Conservation (phyloP, 1,140 invertebrate genomes). For the Octopus bimaculoides region DNA sequence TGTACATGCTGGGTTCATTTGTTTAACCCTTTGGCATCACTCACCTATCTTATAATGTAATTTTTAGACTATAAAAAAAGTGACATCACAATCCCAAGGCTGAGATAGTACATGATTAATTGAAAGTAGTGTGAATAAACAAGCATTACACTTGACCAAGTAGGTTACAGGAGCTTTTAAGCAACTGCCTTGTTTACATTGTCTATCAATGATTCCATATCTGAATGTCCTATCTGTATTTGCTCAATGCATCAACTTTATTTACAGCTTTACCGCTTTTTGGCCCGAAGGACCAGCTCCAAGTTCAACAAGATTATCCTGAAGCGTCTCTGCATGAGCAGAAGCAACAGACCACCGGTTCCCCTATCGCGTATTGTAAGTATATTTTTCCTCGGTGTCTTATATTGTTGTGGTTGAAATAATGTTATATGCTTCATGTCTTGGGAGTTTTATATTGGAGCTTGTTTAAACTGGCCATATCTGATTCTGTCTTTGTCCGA, state of each 20-base stretch:
- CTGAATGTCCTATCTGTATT: neutral
- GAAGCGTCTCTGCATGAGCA: slow-evolving; percentile 95
- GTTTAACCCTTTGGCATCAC: no score
- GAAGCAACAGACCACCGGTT: slow-evolving; percentile 89
- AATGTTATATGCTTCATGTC: no score
- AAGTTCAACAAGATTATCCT: slow-evolving; percentile 97
- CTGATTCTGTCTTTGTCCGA: no score
- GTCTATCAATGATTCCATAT: neutral
- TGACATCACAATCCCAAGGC: neutral
- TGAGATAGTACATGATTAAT: neutral
- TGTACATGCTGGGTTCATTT: no score
- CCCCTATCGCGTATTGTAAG: slow-evolving; percentile 80
- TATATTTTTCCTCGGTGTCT: slow-evolving; percentile 15
- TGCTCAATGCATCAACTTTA: slow-evolving; percentile 44
- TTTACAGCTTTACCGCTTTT: slow-evolving; percentile 86
- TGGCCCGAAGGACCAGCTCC: slow-evolving; percentile 88
- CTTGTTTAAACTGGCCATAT: no score
- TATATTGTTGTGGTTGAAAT: no score
- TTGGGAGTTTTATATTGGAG: no score
- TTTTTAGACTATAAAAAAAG: neutral
- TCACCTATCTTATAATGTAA: no score
- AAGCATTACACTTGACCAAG: no score
- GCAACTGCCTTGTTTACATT: neutral
- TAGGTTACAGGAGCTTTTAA: neutral
- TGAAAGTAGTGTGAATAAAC: no score